A percentile compares a stretch with the other conserved stretches of the same genome.
phyloP scores from a whole-genome alignment of 1,140 invertebrate species.

The Lasioglossum albipes region DNA sequence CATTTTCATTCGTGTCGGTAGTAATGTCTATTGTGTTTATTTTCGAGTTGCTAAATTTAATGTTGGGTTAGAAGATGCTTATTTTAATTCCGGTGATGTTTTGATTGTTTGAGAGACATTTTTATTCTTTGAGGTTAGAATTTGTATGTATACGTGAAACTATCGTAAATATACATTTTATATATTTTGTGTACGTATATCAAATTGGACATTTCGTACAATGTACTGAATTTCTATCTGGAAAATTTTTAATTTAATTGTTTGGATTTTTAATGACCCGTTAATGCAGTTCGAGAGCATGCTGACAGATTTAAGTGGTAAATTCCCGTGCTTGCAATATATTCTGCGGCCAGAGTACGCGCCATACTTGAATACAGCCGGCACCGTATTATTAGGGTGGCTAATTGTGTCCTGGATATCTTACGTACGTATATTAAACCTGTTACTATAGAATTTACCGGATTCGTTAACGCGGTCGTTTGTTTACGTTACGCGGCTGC shows the following conservation, averaged over 20 bases:
- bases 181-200: too few relatives aligned
- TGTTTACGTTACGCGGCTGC: not conserved
- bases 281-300: slow-evolving; percentile 55
- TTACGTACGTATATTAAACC: slow-evolving; percentile 53
- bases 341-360: slow-evolving; percentile 54
- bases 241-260: not conserved
- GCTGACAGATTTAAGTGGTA: slow-evolving; percentile 59
- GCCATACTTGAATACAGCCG: slow-evolving; percentile 66
- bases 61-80: too few relatives aligned
- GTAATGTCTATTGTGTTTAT: too few relatives aligned
- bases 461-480: slow-evolving; percentile 4
- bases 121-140: too few relatives aligned
- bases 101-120: too few relatives aligned
- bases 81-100: too few relatives aligned
- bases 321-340: slow-evolving; percentile 53
- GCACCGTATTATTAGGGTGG: slow-evolving; percentile 68
- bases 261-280: slow-evolving; percentile 10
- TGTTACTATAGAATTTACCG: not conserved
- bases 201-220: too few relatives aligned
- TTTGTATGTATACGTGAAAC: too few relatives aligned
- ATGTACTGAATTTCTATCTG: too few relatives aligned
- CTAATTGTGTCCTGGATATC: slow-evolving; percentile 67
- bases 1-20: too few relatives aligned
- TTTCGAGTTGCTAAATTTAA: too few relatives aligned
- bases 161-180: too few relatives aligned